These are phyloP conservation scores for Miichthys miiuy DNA, from an alignment of 2,797 vertebrate species.

Conservation along the genomic window DNA sequence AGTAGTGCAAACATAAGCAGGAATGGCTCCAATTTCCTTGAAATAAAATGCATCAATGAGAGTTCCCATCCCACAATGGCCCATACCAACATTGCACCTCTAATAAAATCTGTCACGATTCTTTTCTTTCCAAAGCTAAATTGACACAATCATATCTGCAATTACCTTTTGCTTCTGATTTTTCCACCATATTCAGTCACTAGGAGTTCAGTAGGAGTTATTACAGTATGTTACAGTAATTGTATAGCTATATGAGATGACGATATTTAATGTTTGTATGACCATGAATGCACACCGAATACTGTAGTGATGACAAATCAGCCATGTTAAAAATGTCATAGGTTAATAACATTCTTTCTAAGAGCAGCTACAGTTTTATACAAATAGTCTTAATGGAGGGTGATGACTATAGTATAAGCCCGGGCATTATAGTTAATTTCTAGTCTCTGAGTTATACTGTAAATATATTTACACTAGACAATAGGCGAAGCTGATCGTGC, in stretches of 20 bases:
- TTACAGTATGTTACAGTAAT: not conserved
- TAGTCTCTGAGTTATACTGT: not conserved
- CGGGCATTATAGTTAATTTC: not conserved
- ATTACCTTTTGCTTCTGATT: not conserved
- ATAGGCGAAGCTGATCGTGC: not conserved
- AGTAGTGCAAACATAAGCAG: not conserved
- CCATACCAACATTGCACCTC: not conserved
- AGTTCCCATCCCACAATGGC: not conserved
- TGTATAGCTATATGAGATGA: not conserved
- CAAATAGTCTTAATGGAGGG: slow-evolving; percentile 17
- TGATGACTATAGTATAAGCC: slow-evolving; percentile 23
- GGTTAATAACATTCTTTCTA: slow-evolving; percentile 37
- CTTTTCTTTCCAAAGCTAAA: not conserved
- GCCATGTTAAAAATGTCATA: slow-evolving; percentile 33
- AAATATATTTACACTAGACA: not conserved
- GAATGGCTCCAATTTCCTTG: too few relatives aligned
- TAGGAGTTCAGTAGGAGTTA: not conserved
- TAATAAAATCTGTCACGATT: not conserved
- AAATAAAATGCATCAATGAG: not conserved
- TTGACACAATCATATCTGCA: not conserved
- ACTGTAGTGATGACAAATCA: slow-evolving; percentile 24
- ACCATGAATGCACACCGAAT: not conserved
- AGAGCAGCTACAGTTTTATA: slow-evolving; percentile 26
- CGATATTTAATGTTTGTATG: not conserved
- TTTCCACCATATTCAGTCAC: not conserved